Base-by-base conservation (phyloP, 2,797 vertebrate species). In the Brachyrhaphis roseni region DNA sequence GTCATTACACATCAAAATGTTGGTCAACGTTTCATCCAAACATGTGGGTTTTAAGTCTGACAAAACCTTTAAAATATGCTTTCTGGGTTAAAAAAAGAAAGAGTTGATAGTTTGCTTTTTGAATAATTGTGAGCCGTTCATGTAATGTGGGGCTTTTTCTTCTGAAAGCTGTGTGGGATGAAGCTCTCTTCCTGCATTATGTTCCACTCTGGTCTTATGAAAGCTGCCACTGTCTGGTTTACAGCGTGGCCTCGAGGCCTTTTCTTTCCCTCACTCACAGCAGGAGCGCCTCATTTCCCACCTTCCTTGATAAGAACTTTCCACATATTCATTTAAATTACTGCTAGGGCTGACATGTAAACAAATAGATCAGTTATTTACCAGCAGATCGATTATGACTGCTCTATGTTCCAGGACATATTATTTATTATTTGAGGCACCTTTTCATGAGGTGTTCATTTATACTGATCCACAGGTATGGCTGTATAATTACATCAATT, bases 221-320 rank as follows among this genome's bases (percentile, higher is more conserved):
- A 39, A 75, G 71, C 7, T 46, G 12, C 12, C 59, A n/a, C n/a
- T 68, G 74, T 78, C 78, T 86, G 70, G 81, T 82, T 83, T 49
- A 74, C 53, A 20, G 15, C 0, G 4, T 62, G 84, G 74, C 82
- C 82, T 86, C 89, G 80, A 78, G 43, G 43, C 26, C 20, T 66
- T 66, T 66, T 66, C 43, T 66, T 82, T 64, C 41, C 71, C 74
- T 26, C 8, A 1, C 31, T 13, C 66, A 13, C 64, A 46, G 64
- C 66, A 36, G 46, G 49, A 78, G 5, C 1, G 26, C 3, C 26
- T 43, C 31, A 62, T 85, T 75, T 72, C 18, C 23, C 47, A 28
- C 7, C 62, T 10, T 18, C 15, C 5, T 2, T 11, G 77, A 83
- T 84, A 79, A 85, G 57, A 87, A 43, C 45, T 75, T 75, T 82